These are phyloP conservation scores for Poecile atricapillus DNA, from an alignment of 2,113 vertebrate species.

Conservation along the genomic window DNA sequence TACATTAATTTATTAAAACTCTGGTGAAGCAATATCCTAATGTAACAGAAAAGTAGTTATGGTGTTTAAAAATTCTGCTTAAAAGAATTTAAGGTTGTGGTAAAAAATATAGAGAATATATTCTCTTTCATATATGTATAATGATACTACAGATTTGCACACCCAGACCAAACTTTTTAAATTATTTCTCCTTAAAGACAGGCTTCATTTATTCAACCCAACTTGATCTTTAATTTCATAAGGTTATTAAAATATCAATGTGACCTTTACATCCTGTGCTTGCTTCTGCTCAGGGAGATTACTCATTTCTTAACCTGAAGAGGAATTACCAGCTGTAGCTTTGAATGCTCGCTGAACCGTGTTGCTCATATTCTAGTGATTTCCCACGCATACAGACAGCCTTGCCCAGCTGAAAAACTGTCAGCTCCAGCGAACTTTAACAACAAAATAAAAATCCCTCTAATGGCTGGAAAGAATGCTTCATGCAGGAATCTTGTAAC, in stretches of 20 bases:
- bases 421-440: neutral
- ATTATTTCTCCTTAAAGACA: neutral
- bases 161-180: neutral
- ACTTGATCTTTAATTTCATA: neutral
- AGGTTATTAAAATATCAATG: neutral
- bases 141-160: neutral
- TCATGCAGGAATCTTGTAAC: constrained; percentile 4
- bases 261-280: neutral
- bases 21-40: neutral
- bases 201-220: neutral
- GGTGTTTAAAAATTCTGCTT: neutral
- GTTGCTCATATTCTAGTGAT: neutral
- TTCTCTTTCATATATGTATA: neutral
- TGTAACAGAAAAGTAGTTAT: neutral
- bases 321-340: neutral
- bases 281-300: neutral
- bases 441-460: neutral
- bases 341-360: neutral
- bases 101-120: neutral
- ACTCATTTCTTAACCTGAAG: neutral
- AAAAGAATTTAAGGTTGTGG: neutral
- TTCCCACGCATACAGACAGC: neutral
- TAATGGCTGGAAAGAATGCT: constrained; percentile 47
- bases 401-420: neutral
- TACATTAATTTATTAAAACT: neutral